These are phyloP conservation scores for Sylvietta virens DNA, from an alignment of 2,113 vertebrate species.

Conservation along the genomic window DNA sequence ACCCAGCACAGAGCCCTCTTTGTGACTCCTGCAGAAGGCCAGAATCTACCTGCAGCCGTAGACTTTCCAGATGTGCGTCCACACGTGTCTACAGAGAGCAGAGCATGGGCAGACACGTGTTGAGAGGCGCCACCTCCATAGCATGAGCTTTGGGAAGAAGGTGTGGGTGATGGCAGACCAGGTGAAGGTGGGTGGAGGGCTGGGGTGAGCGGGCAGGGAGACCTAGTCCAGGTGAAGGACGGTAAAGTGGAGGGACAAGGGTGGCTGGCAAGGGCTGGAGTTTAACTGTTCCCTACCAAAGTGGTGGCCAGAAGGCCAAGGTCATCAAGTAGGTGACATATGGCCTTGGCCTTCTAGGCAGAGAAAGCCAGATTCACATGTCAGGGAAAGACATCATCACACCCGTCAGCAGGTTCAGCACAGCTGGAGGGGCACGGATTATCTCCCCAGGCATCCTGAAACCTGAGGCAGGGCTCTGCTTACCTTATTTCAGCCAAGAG, in stretches of 20 bases:
- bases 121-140: rapidly evolving
- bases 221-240: not conserved
- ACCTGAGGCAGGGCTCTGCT: not conserved
- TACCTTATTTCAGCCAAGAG: not conserved
- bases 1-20: not conserved
- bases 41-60: not conserved
- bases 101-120: rapidly evolving
- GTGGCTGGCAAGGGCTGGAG: not conserved
- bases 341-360: not conserved
- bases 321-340: not conserved
- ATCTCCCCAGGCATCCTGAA: not conserved
- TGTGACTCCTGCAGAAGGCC: not conserved
- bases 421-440: not conserved
- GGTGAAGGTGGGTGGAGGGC: not conserved
- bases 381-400: not conserved
- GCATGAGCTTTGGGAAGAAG: not conserved
- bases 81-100: not conserved
- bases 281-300: not conserved
- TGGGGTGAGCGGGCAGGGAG: not conserved
- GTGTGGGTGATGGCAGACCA: not conserved
- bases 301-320: not conserved
- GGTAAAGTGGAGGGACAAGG: not conserved
- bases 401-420: not conserved
- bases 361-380: not conserved
- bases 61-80: not conserved